Conservation (phyloP, 2,113 vertebrate species). For the human region GRCh38 chr1:152766001-152766500, state of each 20-base stretch:
- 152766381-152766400: neutral
- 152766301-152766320: neutral
- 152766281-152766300: neutral
- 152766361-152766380: neutral
- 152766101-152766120: neutral
- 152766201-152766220: neutral
- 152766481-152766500: neutral
- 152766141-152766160: neutral
- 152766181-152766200: neutral
- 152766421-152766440: neutral
- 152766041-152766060: neutral
- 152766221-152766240: neutral
- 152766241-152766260: neutral
- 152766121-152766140: neutral
- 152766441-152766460: neutral
- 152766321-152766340: neutral
- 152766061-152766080: neutral
- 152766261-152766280: neutral
- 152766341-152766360: neutral
- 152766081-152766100: neutral
- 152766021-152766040: neutral
- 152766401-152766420: neutral
- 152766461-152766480: neutral
- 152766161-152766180: neutral
- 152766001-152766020: neutral